Percentiles rank a stretch among this genome's conserved stretches.
Evolutionary conservation across 2,797 vertebrate genomes (phyloP).

Genomic region (Hafferia zeledoni): DNA sequence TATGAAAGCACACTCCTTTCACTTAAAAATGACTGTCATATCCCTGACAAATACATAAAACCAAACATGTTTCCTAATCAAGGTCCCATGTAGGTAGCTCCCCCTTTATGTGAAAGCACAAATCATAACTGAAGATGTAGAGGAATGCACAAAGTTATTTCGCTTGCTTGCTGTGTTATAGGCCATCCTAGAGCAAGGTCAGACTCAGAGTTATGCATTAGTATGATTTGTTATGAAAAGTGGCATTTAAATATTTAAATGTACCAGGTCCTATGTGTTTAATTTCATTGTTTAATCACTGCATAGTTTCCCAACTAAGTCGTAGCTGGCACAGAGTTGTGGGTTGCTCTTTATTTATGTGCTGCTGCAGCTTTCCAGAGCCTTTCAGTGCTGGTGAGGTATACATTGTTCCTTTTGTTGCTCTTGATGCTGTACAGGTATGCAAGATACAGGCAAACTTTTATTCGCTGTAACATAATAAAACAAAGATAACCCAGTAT

Average conservation of each 20-base stretch:
- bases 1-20: neutral
- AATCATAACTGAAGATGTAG: neutral
- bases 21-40: neutral
- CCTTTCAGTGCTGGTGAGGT: slow-evolving; percentile 35
- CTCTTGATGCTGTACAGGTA: neutral
- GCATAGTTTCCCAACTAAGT: slow-evolving; percentile 83
- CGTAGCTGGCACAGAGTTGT: slow-evolving; percentile 66
- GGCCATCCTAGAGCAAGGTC: slow-evolving; percentile 16
- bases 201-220: slow-evolving; percentile 48
- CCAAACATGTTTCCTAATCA: neutral
- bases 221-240: slow-evolving; percentile 78
- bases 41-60: neutral
- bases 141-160: neutral
- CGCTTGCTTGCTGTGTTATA: neutral
- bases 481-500: neutral
- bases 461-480: neutral
- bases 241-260: slow-evolving; percentile 82
- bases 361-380: slow-evolving; percentile 64
- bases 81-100: neutral
- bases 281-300: slow-evolving; percentile 81
- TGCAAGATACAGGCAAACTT: neutral
- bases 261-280: slow-evolving; percentile 79
- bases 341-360: slow-evolving; percentile 74
- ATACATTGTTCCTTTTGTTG: slow-evolving; percentile 44
- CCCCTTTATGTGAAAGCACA: neutral